Percentiles rank a stretch among this genome's conserved stretches.
phyloP scores from a whole-genome alignment of 2,113 vertebrate species.

The Otocyon megalotis region DNA sequence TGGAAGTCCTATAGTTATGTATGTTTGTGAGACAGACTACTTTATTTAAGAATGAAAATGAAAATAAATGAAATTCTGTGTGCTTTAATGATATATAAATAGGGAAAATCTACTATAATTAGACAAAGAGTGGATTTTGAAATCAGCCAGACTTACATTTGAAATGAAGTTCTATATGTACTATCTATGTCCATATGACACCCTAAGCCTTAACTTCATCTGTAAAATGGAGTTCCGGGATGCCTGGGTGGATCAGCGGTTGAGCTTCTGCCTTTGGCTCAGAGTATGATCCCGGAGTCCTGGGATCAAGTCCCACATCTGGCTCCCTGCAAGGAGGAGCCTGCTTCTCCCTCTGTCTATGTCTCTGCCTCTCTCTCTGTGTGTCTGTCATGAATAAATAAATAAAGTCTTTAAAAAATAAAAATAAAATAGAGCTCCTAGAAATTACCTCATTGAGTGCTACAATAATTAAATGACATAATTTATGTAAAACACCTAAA shows the following conservation, averaged over 20 bases:
- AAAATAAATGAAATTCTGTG: background rate
- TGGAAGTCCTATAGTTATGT: background rate
- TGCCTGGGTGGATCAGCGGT: too few species aligned
- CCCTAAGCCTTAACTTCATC: background rate
- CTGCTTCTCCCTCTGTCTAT: too few species aligned
- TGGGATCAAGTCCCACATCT: too few species aligned
- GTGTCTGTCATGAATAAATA: too few species aligned
- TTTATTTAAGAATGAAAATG: background rate
- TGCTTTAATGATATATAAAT: background rate
- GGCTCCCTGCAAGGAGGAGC: too few species aligned
- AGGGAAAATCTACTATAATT: background rate
- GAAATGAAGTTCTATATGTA: background rate
- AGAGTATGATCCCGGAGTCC: too few species aligned
- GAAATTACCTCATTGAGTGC: background rate
- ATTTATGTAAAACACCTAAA: background rate
- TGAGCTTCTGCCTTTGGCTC: too few species aligned
- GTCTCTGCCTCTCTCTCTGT: too few species aligned
- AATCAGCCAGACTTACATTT: background rate
- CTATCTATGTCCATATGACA: background rate
- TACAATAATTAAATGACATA: background rate
- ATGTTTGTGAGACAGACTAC: background rate
- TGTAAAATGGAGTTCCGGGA: background rate
- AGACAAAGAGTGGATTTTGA: background rate
- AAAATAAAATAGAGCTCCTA: background rate
- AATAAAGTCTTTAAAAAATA: too few species aligned